Conservation (phyloP, 2,113 vertebrate genomes). For the Alligator sinensis region DNA sequence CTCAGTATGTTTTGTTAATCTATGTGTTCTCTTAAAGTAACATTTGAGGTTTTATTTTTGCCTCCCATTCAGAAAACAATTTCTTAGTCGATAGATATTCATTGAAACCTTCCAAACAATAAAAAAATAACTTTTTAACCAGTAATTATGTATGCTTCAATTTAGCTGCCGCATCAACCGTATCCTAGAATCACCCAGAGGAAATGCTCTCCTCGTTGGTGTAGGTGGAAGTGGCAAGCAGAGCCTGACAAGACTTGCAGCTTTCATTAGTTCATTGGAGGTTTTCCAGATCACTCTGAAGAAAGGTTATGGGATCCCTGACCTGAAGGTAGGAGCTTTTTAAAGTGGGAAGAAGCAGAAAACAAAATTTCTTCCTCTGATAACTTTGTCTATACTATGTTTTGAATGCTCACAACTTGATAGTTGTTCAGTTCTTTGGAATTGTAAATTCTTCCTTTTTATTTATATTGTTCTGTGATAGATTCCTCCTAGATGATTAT, state of each 20-base stretch:
- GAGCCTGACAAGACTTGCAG: constrained; percentile 94
- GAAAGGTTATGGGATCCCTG: constrained; percentile 88
- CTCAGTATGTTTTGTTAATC: no score
- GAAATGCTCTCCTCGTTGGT: constrained; percentile 91
- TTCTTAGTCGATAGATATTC: neutral
- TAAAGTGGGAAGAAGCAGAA: neutral
- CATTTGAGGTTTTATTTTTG: neutral
- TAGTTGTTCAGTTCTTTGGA: neutral
- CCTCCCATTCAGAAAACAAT: neutral
- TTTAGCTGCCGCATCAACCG: constrained; percentile 93
- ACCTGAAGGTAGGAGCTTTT: constrained; percentile 88
- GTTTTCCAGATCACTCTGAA: constrained; percentile 95
- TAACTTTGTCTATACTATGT: neutral
- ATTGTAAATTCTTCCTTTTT: neutral
- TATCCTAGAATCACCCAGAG: constrained; percentile 90
- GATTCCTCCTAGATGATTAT: no score
- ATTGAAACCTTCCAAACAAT: neutral
- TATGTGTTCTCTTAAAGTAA: no score
- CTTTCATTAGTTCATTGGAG: constrained; percentile 92
- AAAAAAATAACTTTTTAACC: neutral
- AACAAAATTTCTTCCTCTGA: neutral
- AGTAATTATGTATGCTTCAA: neutral
- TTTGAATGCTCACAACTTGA: rapidly evolving
- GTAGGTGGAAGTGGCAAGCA: constrained; percentile 96
- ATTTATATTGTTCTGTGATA: no score